phyloP scores from a whole-genome alignment of 64 coral and sea anemone genomes.

The Exaiptasia diaphana region DNA sequence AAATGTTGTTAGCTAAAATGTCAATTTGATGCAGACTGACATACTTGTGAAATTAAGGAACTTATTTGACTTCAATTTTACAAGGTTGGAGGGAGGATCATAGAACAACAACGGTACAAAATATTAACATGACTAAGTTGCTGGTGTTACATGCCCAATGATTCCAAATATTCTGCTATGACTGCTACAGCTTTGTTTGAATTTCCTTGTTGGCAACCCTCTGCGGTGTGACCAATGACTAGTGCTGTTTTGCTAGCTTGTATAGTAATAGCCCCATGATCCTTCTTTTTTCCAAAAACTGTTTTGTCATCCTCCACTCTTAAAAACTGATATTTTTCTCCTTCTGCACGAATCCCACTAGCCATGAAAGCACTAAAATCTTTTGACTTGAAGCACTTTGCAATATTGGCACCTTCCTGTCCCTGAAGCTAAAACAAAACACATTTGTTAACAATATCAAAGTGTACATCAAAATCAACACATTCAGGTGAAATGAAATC shows the following conservation, averaged over 20 bases:
- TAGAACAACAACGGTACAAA: too few relatives aligned
- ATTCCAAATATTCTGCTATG: slow-evolving; percentile 88
- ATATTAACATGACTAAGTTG: too few relatives aligned
- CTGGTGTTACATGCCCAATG: slow-evolving; percentile 46
- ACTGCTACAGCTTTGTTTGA: slow-evolving; percentile 71
- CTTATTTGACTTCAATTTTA: too few relatives aligned
- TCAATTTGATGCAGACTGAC: too few relatives aligned
- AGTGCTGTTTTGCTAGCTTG: slow-evolving; percentile 74
- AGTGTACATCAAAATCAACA: too few relatives aligned
- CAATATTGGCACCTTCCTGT: slow-evolving; percentile 43
- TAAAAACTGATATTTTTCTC: slow-evolving; percentile 60
- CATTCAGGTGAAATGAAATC: too few relatives aligned
- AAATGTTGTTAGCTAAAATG: too few relatives aligned
- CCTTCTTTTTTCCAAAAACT: slow-evolving; percentile 53
- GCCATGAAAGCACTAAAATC: slow-evolving; percentile 52
- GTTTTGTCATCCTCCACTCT: slow-evolving; percentile 69
- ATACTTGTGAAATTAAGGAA: too few relatives aligned
- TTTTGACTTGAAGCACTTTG: slow-evolving; percentile 53
- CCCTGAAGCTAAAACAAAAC: slow-evolving; percentile 4
- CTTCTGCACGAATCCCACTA: slow-evolving; percentile 35
- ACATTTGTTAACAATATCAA: too few relatives aligned
- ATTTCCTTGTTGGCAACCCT: slow-evolving; percentile 72
- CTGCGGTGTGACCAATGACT: slow-evolving; percentile 51
- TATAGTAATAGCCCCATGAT: slow-evolving; percentile 37
- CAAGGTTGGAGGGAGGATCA: too few relatives aligned